These are phyloP conservation scores for Gymnobelideus leadbeateri DNA, from an alignment of 2,113 vertebrate species.

Conservation along the genomic window DNA sequence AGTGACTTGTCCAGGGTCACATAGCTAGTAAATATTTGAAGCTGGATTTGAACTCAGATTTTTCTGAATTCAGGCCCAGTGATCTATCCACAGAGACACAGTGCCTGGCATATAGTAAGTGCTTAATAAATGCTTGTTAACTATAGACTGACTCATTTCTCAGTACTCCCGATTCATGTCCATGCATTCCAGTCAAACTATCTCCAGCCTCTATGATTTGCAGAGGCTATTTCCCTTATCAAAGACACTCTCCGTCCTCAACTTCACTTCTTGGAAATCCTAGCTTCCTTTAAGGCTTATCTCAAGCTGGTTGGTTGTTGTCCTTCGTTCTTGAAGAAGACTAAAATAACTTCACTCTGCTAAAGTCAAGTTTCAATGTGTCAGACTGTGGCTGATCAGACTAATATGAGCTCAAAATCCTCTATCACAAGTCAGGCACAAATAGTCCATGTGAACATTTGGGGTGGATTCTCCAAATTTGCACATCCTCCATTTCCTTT, in stretches of 20 bases:
- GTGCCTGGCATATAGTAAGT: neutral
- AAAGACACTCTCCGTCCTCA: neutral
- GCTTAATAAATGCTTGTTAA: neutral
- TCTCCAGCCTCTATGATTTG: neutral
- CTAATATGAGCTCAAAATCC: no score
- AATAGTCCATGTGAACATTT: no score
- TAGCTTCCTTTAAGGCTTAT: neutral
- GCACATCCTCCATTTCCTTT: no score
- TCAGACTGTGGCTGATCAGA: no score
- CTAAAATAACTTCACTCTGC: no score
- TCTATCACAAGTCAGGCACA: no score
- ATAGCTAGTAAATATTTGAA: no score
- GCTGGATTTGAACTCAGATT: no score
- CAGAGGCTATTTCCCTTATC: neutral
- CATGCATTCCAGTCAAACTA: neutral
- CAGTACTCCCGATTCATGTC: neutral
- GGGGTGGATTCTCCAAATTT: no score
- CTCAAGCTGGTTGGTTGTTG: neutral
- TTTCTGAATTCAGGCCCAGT: neutral
- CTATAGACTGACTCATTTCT: neutral
- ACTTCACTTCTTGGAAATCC: neutral
- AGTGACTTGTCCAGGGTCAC: no score
- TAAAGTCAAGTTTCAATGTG: no score
- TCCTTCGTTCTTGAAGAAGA: no score
- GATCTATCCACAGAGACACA: neutral